These are phyloP conservation scores for Allolobophora icterica DNA, from an alignment of 2,888 invertebrate genomes.

Conservation along the genomic window DNA sequence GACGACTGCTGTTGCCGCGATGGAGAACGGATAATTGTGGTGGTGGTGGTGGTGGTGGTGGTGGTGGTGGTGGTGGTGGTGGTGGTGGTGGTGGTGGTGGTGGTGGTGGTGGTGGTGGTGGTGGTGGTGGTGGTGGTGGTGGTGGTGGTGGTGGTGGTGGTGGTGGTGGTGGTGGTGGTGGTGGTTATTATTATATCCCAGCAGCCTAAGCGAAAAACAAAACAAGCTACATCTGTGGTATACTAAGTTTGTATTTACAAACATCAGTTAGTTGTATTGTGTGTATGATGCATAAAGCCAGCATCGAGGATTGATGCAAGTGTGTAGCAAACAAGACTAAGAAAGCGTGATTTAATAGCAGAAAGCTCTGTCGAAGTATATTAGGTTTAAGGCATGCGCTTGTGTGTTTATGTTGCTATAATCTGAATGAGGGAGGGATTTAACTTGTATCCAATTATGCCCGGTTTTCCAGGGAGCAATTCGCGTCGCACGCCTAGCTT, in stretches of 20 bases:
- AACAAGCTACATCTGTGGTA: neutral
- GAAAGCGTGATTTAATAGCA: neutral
- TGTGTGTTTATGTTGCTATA: neutral
- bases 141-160: conserved; percentile 22
- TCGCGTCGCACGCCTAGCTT: neutral
- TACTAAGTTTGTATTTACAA: neutral
- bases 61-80: neutral
- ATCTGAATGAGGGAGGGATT: neutral
- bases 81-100: neutral
- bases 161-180: neutral
- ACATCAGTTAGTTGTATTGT: neutral
- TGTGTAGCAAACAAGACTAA: neutral
- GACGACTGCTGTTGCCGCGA: neutral
- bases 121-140: conserved; percentile 12
- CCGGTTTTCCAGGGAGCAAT: neutral
- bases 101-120: neutral
- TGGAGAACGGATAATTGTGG: neutral
- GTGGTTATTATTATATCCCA: neutral
- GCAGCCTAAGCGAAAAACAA: neutral
- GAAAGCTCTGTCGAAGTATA: neutral
- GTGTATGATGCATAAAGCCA: neutral
- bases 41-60: neutral
- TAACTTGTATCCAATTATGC: conserved; percentile 9
- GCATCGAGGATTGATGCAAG: neutral
- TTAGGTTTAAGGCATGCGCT: neutral